Percentiles rank a stretch among this genome's conserved stretches.
These are phyloP conservation scores for Opisthocomus hoazin DNA, from an alignment of 2,113 vertebrate genomes.

Conservation along the genomic window DNA sequence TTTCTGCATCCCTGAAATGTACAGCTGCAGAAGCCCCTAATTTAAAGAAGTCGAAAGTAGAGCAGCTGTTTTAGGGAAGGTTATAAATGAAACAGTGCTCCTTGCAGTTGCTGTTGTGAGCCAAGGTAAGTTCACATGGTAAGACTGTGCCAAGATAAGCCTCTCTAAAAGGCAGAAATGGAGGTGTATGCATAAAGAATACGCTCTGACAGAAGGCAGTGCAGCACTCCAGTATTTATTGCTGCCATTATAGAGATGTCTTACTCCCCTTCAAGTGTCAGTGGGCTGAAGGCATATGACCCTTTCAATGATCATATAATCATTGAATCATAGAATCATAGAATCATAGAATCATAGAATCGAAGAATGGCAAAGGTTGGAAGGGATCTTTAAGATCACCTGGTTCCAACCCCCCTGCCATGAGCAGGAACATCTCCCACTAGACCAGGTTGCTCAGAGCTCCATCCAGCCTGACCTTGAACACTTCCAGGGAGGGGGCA, in stretches of 20 bases:
- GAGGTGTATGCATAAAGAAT: background rate
- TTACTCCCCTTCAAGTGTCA: background rate
- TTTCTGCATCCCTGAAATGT: constrained; percentile 3
- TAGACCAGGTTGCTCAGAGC: no score
- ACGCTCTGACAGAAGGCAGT: background rate
- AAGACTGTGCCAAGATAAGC: background rate
- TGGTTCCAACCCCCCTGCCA: no score
- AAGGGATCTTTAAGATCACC: no score
- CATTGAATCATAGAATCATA: no score
- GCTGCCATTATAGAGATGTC: background rate
- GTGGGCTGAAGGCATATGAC: background rate
- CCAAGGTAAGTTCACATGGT: background rate
- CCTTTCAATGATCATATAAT: no score
- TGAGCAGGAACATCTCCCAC: no score
- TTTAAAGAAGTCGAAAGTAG: background rate
- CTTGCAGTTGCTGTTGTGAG: background rate
- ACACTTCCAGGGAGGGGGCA: no score
- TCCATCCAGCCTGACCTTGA: no score
- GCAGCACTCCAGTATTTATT: background rate
- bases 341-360: no score
- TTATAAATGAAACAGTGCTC: background rate
- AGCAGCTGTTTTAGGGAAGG: background rate
- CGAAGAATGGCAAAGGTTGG: no score
- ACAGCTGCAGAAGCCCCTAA: background rate
- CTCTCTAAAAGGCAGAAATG: background rate